Conservation (phyloP, 2,113 vertebrate genomes). For the Acanthisitta chloris region DNA sequence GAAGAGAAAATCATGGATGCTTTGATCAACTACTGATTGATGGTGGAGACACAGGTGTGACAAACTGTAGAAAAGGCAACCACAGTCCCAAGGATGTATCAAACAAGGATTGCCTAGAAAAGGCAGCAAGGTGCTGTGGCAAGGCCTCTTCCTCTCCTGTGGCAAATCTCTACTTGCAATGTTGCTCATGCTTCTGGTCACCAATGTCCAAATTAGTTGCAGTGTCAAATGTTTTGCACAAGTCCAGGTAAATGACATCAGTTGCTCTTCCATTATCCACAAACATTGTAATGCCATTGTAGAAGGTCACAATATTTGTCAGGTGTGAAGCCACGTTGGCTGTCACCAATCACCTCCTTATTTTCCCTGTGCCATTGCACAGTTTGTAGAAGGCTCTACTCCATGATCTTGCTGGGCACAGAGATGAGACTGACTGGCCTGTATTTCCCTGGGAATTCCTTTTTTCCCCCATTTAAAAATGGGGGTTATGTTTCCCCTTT, state of each 20-base stretch:
- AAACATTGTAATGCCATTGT: neutral
- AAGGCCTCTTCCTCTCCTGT: neutral
- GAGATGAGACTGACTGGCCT: neutral
- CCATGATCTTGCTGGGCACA: neutral
- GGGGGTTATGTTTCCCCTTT: neutral
- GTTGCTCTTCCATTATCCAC: neutral
- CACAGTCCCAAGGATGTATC: neutral
- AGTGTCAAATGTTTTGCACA: neutral
- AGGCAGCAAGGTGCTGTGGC: neutral
- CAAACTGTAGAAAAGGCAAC: neutral
- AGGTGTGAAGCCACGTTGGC: neutral
- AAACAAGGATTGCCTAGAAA: neutral
- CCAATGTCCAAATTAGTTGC: neutral
- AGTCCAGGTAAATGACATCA: neutral
- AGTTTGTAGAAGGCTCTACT: neutral
- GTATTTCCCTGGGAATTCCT: neutral
- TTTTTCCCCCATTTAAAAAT: neutral
- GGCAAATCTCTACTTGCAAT: rapidly evolving
- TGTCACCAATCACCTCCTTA: neutral
- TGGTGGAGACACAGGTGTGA: rapidly evolving
- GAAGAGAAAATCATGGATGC: neutral
- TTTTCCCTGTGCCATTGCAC: neutral
- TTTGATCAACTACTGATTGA: neutral
- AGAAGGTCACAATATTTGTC: neutral
- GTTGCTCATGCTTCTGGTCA: neutral